phyloP scores from a whole-genome alignment of 2,888 invertebrate genomes.

The Chironomus tentans region DNA sequence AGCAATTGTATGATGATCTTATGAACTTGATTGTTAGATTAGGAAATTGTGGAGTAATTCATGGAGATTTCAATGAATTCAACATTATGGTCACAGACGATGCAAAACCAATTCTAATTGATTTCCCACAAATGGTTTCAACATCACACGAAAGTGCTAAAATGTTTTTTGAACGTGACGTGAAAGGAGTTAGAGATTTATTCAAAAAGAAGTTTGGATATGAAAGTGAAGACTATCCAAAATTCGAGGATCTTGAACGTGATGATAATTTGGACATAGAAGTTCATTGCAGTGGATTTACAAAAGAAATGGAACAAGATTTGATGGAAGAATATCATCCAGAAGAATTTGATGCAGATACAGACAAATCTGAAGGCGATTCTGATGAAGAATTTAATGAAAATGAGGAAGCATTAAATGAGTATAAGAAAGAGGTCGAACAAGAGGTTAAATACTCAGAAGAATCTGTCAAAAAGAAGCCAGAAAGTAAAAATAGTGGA shows the following conservation, averaged over 20 bases:
- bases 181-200: slow-evolving; percentile 81
- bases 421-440: slow-evolving; percentile 38
- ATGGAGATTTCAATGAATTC: slow-evolving; percentile 99
- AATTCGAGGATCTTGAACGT: slow-evolving; percentile 64
- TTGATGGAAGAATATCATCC: slow-evolving; percentile 46
- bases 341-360: slow-evolving; percentile 35
- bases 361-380: slow-evolving; percentile 32
- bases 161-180: slow-evolving; percentile 92
- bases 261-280: slow-evolving; percentile 80
- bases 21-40: slow-evolving; percentile 88
- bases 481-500: slow-evolving; percentile 34
- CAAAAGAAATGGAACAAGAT: slow-evolving; percentile 69
- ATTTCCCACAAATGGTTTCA: slow-evolving; percentile 99
- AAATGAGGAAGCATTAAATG: slow-evolving; percentile 29
- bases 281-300: slow-evolving; percentile 82
- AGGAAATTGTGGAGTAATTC: slow-evolving; percentile 92
- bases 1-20: slow-evolving; percentile 78
- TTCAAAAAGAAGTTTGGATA: slow-evolving; percentile 83
- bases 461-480: slow-evolving; percentile 41
- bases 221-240: slow-evolving; percentile 74
- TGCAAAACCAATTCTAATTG: slow-evolving; percentile 78
- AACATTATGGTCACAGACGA: slow-evolving; percentile 84
- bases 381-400: slow-evolving; percentile 34
- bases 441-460: slow-evolving; percentile 43
- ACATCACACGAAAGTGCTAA: slow-evolving; percentile 86